Evolutionary conservation across 2,113 vertebrate species (phyloP).

Genomic region (Syngnathus scovelli): DNA sequence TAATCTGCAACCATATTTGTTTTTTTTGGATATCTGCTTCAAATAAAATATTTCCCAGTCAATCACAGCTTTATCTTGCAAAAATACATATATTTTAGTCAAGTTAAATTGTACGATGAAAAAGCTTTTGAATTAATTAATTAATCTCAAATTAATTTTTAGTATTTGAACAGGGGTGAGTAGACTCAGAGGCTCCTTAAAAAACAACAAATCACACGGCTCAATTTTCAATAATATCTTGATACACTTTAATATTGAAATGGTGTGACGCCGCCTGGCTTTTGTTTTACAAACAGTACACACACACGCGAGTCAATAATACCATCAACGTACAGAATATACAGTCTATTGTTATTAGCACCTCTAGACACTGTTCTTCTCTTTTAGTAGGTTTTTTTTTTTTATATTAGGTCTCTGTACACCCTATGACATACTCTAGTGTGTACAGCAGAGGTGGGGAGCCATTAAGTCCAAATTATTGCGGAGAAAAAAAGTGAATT

Average conservation of each 20-base stretch:
- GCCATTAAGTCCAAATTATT: background rate
- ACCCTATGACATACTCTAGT: constrained; percentile 55
- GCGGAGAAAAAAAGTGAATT: background rate
- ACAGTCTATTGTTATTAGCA: constrained; percentile 72
- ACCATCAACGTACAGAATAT: constrained; percentile 72
- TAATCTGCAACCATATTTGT: background rate
- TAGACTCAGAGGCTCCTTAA: background rate
- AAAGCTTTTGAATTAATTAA: too few relatives aligned
- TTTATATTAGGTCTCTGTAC: constrained; percentile 63
- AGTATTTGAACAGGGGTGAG: too few relatives aligned
- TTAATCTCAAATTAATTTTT: too few relatives aligned
- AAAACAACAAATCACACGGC: constrained; percentile 8
- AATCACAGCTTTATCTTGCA: too few relatives aligned
- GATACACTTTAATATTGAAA: constrained; percentile 72
- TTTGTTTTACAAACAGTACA: constrained; percentile 72
- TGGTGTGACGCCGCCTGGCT: constrained; percentile 61
- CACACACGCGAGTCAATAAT: constrained; percentile 57
- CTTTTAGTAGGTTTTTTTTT: constrained; percentile 57
- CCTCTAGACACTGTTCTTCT: constrained; percentile 71
- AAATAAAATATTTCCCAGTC: constrained; percentile 21
- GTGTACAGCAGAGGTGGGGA: constrained; percentile 40
- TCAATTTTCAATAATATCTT: constrained; percentile 57
- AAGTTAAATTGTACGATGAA: too few relatives aligned
- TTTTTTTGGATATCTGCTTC: constrained; percentile 35
- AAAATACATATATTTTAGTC: too few relatives aligned